These are phyloP conservation scores for Synchiropus splendidus DNA, from an alignment of 2,113 vertebrate species.

Conservation along the genomic window DNA sequence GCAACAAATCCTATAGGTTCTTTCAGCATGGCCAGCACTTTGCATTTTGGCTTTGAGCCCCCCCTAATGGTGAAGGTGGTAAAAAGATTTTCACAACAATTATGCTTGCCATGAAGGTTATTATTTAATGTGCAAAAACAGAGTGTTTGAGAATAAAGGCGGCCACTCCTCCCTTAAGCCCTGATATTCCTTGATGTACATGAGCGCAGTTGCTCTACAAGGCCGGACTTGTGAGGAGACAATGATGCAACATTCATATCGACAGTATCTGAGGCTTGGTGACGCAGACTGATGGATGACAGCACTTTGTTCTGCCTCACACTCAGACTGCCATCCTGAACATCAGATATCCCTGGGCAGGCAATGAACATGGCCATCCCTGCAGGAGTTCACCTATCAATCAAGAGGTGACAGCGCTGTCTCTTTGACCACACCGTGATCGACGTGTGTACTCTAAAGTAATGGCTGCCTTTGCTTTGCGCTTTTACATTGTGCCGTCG, in stretches of 20 bases:
- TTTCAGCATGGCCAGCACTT: too few relatives aligned
- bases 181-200: slow-evolving; percentile 23
- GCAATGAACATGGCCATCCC: slow-evolving; percentile 27
- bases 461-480: slow-evolving; percentile 16
- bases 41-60: slow-evolving; percentile 54
- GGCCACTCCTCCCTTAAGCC: slow-evolving; percentile 24
- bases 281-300: slow-evolving; percentile 45
- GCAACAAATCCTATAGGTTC: too few relatives aligned
- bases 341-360: slow-evolving; percentile 27
- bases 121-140: neutral
- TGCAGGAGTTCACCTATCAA: slow-evolving; percentile 42
- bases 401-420: slow-evolving; percentile 15
- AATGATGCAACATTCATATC: slow-evolving; percentile 36
- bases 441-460: slow-evolving; percentile 30
- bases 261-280: slow-evolving; percentile 21
- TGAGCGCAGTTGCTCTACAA: slow-evolving; percentile 16
- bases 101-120: neutral
- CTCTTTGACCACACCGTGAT: slow-evolving; percentile 3
- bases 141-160: slow-evolving; percentile 12
- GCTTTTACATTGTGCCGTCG: too few relatives aligned
- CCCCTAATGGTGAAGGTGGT: slow-evolving; percentile 49
- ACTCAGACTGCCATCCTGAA: slow-evolving; percentile 9
- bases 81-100: slow-evolving; percentile 29
- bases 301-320: slow-evolving; percentile 31
- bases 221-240: slow-evolving; percentile 12